phyloP scores from a whole-genome alignment of 35 echinoderm and acorn worm species.

The Ophiothrix spiculata region DNA sequence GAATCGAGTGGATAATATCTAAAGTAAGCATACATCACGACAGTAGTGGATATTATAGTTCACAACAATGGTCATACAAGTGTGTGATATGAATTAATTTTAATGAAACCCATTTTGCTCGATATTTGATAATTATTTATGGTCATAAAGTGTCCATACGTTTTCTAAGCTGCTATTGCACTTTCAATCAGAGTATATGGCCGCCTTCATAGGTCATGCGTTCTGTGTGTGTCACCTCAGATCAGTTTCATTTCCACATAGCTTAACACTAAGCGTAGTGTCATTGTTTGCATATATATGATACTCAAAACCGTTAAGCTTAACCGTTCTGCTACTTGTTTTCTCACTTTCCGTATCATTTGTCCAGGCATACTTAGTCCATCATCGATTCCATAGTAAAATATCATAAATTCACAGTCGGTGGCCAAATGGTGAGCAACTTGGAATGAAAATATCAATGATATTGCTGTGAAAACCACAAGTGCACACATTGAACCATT shows the following conservation, averaged over 20 bases:
- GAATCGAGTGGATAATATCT: not conserved
- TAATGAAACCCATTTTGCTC: slow-evolving; percentile 6
- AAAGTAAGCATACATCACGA: not conserved
- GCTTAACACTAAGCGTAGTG: slow-evolving; percentile 3
- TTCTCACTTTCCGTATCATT: not conserved
- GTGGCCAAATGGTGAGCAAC: not conserved
- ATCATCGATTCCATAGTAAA: no score
- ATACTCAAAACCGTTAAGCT: slow-evolving; percentile 7
- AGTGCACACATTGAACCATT: no score
- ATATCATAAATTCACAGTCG: no score
- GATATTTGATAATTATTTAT: slow-evolving; percentile 5
- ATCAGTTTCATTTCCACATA: slow-evolving; percentile 4
- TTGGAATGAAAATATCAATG: not conserved
- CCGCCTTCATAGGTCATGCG: slow-evolving; percentile 13
- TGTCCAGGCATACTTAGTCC: not conserved
- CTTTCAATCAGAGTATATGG: not conserved
- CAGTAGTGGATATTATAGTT: not conserved
- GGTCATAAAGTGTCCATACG: slow-evolving; percentile 9
- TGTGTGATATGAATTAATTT: not conserved
- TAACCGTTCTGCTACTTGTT: not conserved
- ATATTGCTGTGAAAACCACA: no score
- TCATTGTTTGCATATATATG: slow-evolving; percentile 6
- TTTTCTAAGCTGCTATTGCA: slow-evolving; percentile 1
- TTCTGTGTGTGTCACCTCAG: not conserved
- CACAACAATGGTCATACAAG: not conserved